phyloP scores from a whole-genome alignment of 2,888 invertebrate species.

The Listrodromus nycthemerus region DNA sequence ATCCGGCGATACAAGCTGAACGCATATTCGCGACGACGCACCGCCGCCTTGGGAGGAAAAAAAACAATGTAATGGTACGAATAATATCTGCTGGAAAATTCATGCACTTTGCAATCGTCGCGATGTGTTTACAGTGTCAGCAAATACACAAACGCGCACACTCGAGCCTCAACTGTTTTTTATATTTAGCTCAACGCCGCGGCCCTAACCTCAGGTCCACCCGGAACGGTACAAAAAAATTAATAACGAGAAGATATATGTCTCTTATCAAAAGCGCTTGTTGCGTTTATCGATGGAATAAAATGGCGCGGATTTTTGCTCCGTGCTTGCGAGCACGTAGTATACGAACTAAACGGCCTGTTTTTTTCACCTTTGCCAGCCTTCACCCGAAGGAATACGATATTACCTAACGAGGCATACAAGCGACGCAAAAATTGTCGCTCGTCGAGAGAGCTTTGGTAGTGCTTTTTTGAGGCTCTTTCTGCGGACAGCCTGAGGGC shows the following conservation, averaged over 20 bases:
- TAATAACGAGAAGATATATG: not conserved
- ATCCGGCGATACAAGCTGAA: not conserved
- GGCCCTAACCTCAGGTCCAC: not conserved
- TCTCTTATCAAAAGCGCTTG: not conserved
- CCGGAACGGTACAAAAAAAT: constrained; percentile 9
- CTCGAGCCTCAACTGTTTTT: not conserved
- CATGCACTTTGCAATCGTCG: constrained; percentile 25
- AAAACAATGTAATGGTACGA: constrained; percentile 7
- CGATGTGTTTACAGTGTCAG: constrained; percentile 7
- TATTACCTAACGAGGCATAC: not conserved
- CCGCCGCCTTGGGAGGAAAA: constrained; percentile 31
- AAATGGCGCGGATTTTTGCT: not conserved
- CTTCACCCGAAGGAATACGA: not conserved
- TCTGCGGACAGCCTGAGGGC: too few relatives aligned
- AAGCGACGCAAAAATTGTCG: not conserved
- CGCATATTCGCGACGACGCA: not conserved
- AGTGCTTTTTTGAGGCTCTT: not conserved
- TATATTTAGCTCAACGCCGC: constrained; percentile 27
- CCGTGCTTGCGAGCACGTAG: not conserved
- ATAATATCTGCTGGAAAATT: constrained; percentile 7
- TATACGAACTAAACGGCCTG: not conserved
- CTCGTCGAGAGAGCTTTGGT: not conserved
- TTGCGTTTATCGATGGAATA: not conserved
- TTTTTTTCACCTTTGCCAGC: not conserved
- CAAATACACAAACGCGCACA: not conserved